phyloP scores from a whole-genome alignment of 1,140 invertebrate genomes.

The Eumeta japonica region DNA sequence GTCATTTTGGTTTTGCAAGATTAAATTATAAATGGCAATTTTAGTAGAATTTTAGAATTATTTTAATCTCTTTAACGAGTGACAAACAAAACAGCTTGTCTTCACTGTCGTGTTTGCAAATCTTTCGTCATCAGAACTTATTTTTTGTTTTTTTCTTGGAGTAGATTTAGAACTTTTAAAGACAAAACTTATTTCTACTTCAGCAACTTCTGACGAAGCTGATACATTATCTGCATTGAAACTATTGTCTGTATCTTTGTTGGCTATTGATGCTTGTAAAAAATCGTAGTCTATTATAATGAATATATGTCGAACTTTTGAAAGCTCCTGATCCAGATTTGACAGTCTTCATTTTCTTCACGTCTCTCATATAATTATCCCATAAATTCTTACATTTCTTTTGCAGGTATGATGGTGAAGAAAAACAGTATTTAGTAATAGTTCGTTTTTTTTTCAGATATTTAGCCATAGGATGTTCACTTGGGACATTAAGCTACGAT shows the following conservation, averaged over 20 bases:
- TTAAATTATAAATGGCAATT: slow-evolving; percentile 16
- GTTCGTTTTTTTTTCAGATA: no score
- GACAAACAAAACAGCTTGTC: slow-evolving; percentile 25
- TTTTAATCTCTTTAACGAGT: slow-evolving; percentile 21
- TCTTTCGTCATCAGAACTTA: slow-evolving; percentile 12
- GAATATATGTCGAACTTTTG: slow-evolving; percentile 9
- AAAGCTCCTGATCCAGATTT: slow-evolving; percentile 9
- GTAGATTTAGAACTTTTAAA: slow-evolving; percentile 19
- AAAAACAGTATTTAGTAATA: no score
- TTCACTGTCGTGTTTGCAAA: slow-evolving; percentile 19
- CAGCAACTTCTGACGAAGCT: slow-evolving; percentile 13
- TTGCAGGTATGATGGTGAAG: no score
- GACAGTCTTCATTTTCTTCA: slow-evolving; percentile 9
- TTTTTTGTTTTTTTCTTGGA: slow-evolving; percentile 19
- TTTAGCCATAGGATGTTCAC: no score
- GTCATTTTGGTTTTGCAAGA: slow-evolving; percentile 10
- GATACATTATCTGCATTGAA: slow-evolving; percentile 12
- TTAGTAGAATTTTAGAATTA: slow-evolving; percentile 20
- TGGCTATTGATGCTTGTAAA: slow-evolving; percentile 12
- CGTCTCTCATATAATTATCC: no score
- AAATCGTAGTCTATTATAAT: slow-evolving; percentile 17
- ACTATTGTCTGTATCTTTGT: slow-evolving; percentile 14
- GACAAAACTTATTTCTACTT: slow-evolving; percentile 13
- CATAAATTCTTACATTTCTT: no score
- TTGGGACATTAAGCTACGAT: no score